Base-by-base conservation (phyloP, 2,888 invertebrate species). In the Portevinia maculata region DNA sequence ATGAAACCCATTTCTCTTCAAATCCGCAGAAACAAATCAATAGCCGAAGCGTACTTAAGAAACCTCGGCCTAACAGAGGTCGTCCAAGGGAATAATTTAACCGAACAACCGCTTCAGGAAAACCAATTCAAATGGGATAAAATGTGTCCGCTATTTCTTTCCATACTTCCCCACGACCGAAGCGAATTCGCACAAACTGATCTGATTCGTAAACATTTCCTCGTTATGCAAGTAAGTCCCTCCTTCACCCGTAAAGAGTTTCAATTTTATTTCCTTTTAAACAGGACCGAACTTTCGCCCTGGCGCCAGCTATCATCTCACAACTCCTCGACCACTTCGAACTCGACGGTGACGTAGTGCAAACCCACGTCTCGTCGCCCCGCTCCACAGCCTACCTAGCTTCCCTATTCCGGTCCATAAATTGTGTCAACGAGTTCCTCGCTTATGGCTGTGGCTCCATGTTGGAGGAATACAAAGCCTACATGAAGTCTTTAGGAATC, bases 341-440 rank as follows among this genome's bases (percentile, higher is more conserved):
- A 53, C 90, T 96, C 0, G 92, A 93, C 9, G 96, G 96, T 1
- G 94, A 94, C 19, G 94, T 96, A 0, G 93, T 96, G 0, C 94
- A 96, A 87, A 96, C 96, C 0, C 96, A 96, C 86, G 93, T 96
- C 0, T 93, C 94, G 0, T 96, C 96, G 0, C 96, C 96, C 0
- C 92, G 96, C 6, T 94, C 95, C 46, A 95, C 95, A 0, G 96
- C 95, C 0, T 96, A 96, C 87, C 89, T 96, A 46, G 96, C 95
- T 0, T 94, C 94, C 0, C 92, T 94, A 6, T 89, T 94, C 28
- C 90, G 91, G 2, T 92, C 93, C 19, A 92, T 94, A 30, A 92
- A 93, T 73, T 92, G 93, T 44, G 92, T 93, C 1, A 93, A 93
- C 21, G 91, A 92, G 85, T 90, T 94, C 32, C 88, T 93, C 78